A percentile compares a stretch with the other conserved stretches of the same genome.
Conservation (phyloP, 2,113 vertebrate genomes). For the Phyllostomus hastatus region DNA sequence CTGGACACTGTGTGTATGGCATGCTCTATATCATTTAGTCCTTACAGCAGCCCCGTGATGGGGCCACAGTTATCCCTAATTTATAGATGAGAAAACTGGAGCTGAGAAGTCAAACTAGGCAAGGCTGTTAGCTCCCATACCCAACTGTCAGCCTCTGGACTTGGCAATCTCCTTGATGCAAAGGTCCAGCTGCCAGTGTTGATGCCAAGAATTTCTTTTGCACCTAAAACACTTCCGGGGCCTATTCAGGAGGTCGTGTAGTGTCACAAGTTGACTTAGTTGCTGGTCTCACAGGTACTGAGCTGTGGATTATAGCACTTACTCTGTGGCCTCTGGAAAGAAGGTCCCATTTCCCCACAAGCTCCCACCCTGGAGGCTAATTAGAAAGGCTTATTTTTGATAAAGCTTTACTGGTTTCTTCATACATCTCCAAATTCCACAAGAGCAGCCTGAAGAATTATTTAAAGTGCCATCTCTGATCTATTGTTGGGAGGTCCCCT, state of each 20-base stretch:
- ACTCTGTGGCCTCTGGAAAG: background rate
- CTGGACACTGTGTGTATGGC: accelerated
- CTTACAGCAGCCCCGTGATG: background rate
- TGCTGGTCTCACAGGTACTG: background rate
- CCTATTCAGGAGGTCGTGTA: background rate
- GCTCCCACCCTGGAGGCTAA: background rate
- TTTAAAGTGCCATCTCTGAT: background rate
- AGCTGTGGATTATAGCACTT: background rate
- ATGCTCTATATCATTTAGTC: background rate
- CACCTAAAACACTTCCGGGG: background rate
- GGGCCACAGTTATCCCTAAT: background rate
- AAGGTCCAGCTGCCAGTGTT: background rate
- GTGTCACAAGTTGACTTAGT: background rate
- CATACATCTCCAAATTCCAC: background rate
- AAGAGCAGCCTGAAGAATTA: background rate
- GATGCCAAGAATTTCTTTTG: background rate
- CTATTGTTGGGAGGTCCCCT: background rate
- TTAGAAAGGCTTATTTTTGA: background rate
- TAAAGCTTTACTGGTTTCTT: background rate
- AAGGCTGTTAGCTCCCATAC: background rate
- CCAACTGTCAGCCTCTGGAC: background rate
- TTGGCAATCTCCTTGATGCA: background rate
- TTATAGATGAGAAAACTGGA: background rate
- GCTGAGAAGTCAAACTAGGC: background rate
- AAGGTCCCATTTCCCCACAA: background rate